Base-by-base conservation (phyloP, 2,113 vertebrate genomes). In the Nanger granti region DNA sequence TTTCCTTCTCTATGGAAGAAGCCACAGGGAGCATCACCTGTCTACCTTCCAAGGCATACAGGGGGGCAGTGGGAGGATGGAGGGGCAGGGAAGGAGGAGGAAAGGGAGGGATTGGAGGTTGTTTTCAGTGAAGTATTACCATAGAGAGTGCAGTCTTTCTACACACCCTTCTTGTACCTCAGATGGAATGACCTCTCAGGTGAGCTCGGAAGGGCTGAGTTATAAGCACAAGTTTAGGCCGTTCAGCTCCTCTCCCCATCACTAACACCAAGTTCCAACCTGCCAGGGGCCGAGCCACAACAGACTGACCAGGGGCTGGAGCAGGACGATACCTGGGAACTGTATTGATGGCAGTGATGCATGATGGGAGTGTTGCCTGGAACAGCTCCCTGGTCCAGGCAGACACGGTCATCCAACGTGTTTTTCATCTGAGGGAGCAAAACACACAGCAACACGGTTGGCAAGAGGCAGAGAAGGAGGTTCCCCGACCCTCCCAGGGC, bases 391-490 rank as follows among this genome's bases (percentile, higher is more conserved):
- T 91, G 89, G 87, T 98, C 97, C 37, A 98, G 66, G 84, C 97
- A 98, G 55, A 98, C 0, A 5, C 60, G 87, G 85, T 96, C 59
- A 86, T 97, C 97, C 94, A 99, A 7, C 0, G 86, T 20, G 37
- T 98, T 98, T 97, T 92, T 98, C 96, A 98, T 96, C 98, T 98
- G 93, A 82, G 96, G 90, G 52, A 54, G 57, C 24, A 89, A 97
- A 96, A 95, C 92, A 87, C 26, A 91, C 0, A 9, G 34, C 7
- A 52, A 66, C 62, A 34, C 22, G 12, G 12, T 86, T 66, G 57
- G 47, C 55, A 95, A 85, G 29, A 89, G 22, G 28, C 11, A 47
- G 22, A 86, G 34, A 95, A 85, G 60, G 47, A 52, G 37, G 34
- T 4, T 12, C 29, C 3, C 49, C 8, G 5, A 31, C 14, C 31